phyloP scores from a whole-genome alignment of 2,113 vertebrate species.

The Brachyhypopomus occidentalis region DNA sequence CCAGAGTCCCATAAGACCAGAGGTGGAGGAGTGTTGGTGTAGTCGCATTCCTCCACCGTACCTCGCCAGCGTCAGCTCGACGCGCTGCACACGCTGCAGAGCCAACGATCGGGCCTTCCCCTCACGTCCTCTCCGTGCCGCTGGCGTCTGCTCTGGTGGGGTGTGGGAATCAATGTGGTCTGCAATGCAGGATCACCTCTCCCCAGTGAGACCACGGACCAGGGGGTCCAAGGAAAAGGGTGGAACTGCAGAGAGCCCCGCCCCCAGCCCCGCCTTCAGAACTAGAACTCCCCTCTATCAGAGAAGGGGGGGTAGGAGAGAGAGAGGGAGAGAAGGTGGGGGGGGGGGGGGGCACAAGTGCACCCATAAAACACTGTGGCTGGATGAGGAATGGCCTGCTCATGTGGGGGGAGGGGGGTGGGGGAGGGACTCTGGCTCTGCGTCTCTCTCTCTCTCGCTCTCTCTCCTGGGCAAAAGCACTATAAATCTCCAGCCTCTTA shows the following conservation, averaged over 20 bases:
- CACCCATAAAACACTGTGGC: conserved; percentile 55
- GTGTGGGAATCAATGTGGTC: conserved; percentile 25
- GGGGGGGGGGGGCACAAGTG: conserved; percentile 35
- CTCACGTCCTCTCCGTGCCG: not conserved
- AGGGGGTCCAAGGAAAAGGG: conserved; percentile 17
- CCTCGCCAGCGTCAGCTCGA: too few species aligned
- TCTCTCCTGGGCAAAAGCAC: conserved; percentile 41
- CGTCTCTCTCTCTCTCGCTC: conserved; percentile 45
- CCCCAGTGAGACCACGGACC: not conserved
- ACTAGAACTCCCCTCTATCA: conserved; percentile 31
- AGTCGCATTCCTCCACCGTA: not conserved
- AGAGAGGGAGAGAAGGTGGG: not conserved
- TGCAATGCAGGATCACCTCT: conserved; percentile 25
- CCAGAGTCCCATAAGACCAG: too few species aligned
- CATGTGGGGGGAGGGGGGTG: conserved; percentile 13
- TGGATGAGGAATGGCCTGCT: conserved; percentile 56
- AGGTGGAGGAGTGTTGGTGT: too few species aligned
- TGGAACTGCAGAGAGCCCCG: not conserved
- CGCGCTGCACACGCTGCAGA: not conserved
- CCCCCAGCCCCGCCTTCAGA: not conserved
- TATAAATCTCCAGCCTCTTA: conserved; percentile 62
- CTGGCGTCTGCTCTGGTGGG: not conserved
- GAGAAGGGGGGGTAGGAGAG: not conserved
- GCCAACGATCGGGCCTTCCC: conserved; percentile 15
- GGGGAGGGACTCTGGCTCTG: not conserved